A percentile compares a stretch with the other conserved stretches of the same genome.
Conservation (phyloP, 2,888 invertebrate genomes). For the Phengaris alcon region DNA sequence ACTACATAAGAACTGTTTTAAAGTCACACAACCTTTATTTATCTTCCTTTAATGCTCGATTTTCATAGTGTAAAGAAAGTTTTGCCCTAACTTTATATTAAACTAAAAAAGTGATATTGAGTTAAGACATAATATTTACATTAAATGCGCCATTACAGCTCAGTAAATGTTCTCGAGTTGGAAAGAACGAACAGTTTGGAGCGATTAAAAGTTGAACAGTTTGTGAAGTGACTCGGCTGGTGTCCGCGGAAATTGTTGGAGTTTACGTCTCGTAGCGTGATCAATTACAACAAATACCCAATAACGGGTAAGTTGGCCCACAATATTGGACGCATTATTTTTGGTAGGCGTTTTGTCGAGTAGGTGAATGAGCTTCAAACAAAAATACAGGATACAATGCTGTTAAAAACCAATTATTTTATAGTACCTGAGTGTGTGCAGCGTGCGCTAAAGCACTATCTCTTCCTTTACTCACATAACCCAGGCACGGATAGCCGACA, state of each 20-base stretch:
- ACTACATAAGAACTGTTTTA: background rate
- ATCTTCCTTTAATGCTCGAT: background rate
- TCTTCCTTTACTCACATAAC: no score
- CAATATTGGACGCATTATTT: no score
- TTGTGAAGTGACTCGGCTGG: background rate
- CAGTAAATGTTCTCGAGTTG: background rate
- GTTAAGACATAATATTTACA: background rate
- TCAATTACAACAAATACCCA: conserved; percentile 1
- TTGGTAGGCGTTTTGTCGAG: no score
- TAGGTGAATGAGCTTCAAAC: no score
- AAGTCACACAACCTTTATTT: background rate
- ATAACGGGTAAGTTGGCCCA: background rate
- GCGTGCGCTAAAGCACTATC: no score
- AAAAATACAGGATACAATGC: no score
- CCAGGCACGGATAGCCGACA: no score
- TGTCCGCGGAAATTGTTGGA: background rate
- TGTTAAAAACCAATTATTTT: no score
- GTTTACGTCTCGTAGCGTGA: background rate
- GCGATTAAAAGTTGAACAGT: conserved; percentile 14
- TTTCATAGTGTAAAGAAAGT: background rate
- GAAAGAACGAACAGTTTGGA: conserved; percentile 1
- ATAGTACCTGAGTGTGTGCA: no score
- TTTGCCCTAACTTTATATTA: background rate
- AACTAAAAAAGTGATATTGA: background rate
- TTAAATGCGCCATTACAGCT: background rate